These are phyloP conservation scores for Rousettus leschenaultii DNA, from an alignment of 2,113 vertebrate species.

Conservation along the genomic window DNA sequence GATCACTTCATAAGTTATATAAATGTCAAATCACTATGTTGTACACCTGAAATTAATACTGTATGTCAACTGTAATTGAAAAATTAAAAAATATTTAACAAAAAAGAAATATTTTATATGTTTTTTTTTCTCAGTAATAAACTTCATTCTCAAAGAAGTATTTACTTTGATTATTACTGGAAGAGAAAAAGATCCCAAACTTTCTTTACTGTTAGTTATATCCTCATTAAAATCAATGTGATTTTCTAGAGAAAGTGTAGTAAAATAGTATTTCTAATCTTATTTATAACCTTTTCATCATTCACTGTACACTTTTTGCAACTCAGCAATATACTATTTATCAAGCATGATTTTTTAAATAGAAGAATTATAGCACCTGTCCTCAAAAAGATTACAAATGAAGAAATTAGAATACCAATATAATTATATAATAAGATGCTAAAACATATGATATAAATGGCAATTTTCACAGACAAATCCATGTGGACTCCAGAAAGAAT, in stretches of 20 bases:
- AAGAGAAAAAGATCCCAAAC: background rate
- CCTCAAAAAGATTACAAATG: background rate
- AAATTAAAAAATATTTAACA: no score
- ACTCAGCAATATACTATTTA: background rate
- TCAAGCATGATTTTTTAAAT: background rate
- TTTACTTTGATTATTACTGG: background rate
- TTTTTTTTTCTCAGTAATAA: background rate
- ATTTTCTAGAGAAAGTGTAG: background rate
- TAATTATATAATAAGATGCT: background rate
- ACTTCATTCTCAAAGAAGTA: background rate
- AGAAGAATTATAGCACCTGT: background rate
- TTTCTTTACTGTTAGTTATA: background rate
- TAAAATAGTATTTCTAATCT: background rate
- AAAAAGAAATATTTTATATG: background rate
- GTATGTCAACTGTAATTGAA: no score
- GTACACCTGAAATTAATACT: no score
- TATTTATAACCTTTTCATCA: background rate
- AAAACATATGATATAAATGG: background rate
- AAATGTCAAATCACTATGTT: no score
- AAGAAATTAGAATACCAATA: background rate
- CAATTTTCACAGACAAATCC: background rate
- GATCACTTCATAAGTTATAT: no score
- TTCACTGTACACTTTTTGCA: background rate
- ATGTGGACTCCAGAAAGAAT: background rate
- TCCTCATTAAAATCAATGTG: background rate